Conservation (phyloP, 2,797 vertebrate genomes). For the Xiphorhynchus erythropygius region DNA sequence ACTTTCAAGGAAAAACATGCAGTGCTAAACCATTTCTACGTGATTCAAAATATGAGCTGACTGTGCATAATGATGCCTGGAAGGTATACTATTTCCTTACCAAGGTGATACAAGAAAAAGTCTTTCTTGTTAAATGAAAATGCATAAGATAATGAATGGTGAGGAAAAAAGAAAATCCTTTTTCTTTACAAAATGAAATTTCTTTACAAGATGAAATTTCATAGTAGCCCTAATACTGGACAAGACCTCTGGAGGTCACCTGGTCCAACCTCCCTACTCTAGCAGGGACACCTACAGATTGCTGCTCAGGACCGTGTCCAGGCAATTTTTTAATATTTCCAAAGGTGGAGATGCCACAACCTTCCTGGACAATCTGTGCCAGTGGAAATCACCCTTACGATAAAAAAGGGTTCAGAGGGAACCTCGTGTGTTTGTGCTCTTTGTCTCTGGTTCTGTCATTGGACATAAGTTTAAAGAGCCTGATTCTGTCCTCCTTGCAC, state of each 20-base stretch:
- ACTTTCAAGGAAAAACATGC: neutral
- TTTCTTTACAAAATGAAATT: neutral
- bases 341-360: neutral
- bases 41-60: neutral
- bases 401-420: neutral
- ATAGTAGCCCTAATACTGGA: no score
- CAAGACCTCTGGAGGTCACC: neutral
- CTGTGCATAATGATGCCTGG: neutral
- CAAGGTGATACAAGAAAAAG: neutral
- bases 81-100: neutral
- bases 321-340: neutral
- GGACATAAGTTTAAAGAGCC: neutral
- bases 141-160: neutral
- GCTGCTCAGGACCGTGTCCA: neutral
- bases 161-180: neutral
- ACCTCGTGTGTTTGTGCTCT: neutral
- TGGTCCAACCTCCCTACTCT: neutral
- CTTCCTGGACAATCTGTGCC: neutral
- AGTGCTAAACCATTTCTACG: neutral
- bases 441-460: neutral
- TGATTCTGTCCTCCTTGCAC: neutral
- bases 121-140: neutral
- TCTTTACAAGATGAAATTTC: neutral
- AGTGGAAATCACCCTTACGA: neutral
- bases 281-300: neutral